A percentile compares a stretch with the other conserved stretches of the same genome.
Conservation (phyloP, 92 coral and sea anemone genomes). For the Epizoanthus scotinus region DNA sequence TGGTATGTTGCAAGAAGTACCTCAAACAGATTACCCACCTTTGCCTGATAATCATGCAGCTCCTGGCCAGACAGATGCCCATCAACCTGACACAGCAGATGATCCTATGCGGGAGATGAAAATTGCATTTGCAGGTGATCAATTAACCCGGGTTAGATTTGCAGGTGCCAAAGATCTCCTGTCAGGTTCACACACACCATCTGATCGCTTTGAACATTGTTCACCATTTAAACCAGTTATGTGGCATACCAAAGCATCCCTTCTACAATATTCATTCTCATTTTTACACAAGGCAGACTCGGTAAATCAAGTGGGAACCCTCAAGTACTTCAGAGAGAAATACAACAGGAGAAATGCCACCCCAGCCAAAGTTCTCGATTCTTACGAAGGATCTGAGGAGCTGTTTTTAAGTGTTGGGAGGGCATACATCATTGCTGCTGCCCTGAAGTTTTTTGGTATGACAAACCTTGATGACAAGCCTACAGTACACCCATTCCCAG, state of each 20-base stretch:
- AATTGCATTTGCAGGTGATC: constrained; percentile 55
- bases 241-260: constrained; percentile 71
- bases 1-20: constrained; percentile 53
- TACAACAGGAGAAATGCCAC: constrained; percentile 67
- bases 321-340: constrained; percentile 79
- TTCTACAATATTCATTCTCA: constrained; percentile 64
- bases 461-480: too few species aligned
- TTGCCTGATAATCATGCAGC: constrained; percentile 54
- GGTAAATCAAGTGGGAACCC: constrained; percentile 67
- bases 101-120: constrained; percentile 59
- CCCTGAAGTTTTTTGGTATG: constrained; percentile 10
- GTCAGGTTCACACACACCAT: constrained; percentile 72
- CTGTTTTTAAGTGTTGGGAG: constrained; percentile 76
- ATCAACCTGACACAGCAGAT: constrained; percentile 47
- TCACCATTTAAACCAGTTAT: constrained; percentile 71
- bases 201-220: constrained; percentile 72
- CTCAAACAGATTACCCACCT: constrained; percentile 50
- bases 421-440: constrained; percentile 60
- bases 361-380: constrained; percentile 75
- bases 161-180: constrained; percentile 65
- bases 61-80: constrained; percentile 60
- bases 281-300: constrained; percentile 72
- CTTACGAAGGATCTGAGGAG: constrained; percentile 75
- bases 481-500: too few species aligned
- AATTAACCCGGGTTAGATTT: constrained; percentile 55